A percentile compares a stretch with the other conserved stretches of the same genome.
Conservation (phyloP, 2,113 vertebrate genomes). For the Excalfactoria chinensis region DNA sequence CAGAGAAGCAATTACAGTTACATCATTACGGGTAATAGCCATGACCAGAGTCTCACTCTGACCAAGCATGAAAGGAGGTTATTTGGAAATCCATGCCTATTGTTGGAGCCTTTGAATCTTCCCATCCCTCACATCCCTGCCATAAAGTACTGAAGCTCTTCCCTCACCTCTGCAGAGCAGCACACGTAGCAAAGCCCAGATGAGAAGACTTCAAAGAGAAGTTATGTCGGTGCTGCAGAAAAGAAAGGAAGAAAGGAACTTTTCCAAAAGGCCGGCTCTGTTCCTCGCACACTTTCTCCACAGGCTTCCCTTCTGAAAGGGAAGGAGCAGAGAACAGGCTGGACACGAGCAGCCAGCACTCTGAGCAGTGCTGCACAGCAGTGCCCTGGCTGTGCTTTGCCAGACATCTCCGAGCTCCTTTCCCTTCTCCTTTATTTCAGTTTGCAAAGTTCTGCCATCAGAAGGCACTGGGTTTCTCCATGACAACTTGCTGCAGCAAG, state of each 20-base stretch:
- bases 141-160: fast-evolving
- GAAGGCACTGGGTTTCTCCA: neutral
- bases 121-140: no score
- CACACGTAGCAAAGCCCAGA: fast-evolving
- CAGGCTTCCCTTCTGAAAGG: neutral
- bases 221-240: no score
- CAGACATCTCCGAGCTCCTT: neutral
- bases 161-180: neutral
- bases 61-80: neutral
- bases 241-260: neutral
- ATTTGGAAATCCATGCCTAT: neutral
- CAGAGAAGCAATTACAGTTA: conserved; percentile 60
- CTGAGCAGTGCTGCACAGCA: fast-evolving
- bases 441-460: neutral
- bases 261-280: neutral
- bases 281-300: fast-evolving
- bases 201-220: neutral
- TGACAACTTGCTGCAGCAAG: neutral
- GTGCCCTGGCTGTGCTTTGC: fast-evolving
- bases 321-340: no score
- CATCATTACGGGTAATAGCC: conserved; percentile 26
- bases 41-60: neutral
- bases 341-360: fast-evolving
- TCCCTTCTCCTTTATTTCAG: neutral
- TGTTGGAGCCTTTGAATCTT: neutral